A percentile compares a stretch with the other conserved stretches of the same genome.
These are phyloP conservation scores for Chrysomela aeneicollis DNA, from an alignment of 2,888 invertebrate genomes.

Conservation along the genomic window DNA sequence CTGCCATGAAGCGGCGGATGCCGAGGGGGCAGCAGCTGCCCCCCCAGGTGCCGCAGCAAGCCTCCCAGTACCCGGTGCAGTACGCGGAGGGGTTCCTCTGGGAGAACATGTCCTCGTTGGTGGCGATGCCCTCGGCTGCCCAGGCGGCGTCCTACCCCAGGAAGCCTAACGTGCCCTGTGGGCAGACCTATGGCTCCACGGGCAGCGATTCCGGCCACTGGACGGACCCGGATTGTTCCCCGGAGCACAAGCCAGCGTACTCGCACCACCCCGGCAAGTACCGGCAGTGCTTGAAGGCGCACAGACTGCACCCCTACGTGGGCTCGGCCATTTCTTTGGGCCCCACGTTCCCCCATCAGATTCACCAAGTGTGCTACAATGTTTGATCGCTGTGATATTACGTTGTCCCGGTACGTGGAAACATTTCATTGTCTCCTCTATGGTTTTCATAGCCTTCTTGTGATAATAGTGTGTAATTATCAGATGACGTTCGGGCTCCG, in stretches of 20 bases:
- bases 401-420: constrained; percentile 43
- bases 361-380: constrained; percentile 69
- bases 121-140: constrained; percentile 54
- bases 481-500: constrained; percentile 48
- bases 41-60: constrained; percentile 58
- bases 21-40: constrained; percentile 51
- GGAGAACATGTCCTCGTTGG: constrained; percentile 57
- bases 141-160: constrained; percentile 44
- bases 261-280: constrained; percentile 65
- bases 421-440: constrained; percentile 48
- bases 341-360: constrained; percentile 66
- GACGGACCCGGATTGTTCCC: constrained; percentile 58
- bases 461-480: constrained; percentile 63
- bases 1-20: constrained; percentile 46
- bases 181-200: constrained; percentile 54
- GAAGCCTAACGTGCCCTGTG: constrained; percentile 56
- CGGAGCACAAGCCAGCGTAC: constrained; percentile 59
- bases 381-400: constrained; percentile 65
- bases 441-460: constrained; percentile 57
- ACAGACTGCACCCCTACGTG: constrained; percentile 68
- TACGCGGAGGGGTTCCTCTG: constrained; percentile 52
- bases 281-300: constrained; percentile 67
- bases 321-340: constrained; percentile 61
- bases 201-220: constrained; percentile 57
- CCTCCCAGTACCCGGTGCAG: constrained; percentile 54